phyloP scores from a whole-genome alignment of 1,140 invertebrate species.

The Halyomorpha halys region DNA sequence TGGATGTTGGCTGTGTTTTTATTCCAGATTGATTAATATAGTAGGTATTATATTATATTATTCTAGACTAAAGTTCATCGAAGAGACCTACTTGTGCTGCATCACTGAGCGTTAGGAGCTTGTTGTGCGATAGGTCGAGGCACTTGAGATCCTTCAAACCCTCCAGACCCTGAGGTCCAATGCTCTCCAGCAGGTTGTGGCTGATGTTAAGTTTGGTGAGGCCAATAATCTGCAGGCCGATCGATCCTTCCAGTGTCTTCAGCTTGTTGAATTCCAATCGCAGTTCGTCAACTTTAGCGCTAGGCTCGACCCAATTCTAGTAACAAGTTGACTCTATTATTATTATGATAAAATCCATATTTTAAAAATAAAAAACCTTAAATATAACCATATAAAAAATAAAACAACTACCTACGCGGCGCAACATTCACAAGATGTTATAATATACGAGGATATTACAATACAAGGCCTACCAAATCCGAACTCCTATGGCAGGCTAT shows the following conservation, averaged over 20 bases:
- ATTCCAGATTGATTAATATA: no score
- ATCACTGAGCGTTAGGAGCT: conserved; percentile 60
- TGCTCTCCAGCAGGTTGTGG: conserved; percentile 56
- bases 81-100: conserved; percentile 55
- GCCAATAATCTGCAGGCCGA: conserved; percentile 50
- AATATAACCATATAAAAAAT: no score
- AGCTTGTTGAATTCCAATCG: conserved; percentile 60
- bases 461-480: no score
- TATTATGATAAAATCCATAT: no score
- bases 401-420: no score
- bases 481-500: no score
- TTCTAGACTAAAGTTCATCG: neutral
- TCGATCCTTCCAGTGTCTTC: conserved; percentile 55
- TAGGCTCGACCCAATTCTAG: conserved; percentile 60
- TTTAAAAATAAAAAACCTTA: no score
- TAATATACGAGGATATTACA: no score
- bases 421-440: no score
- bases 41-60: no score
- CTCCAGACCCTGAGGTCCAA: conserved; percentile 60
- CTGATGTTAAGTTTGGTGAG: conserved; percentile 59
- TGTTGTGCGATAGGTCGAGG: conserved; percentile 65
- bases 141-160: conserved; percentile 57
- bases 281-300: conserved; percentile 55
- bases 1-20: no score
- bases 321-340: conserved; percentile 29